phyloP scores from a whole-genome alignment of 2,888 invertebrate genomes.

The Watsonalla binaria region DNA sequence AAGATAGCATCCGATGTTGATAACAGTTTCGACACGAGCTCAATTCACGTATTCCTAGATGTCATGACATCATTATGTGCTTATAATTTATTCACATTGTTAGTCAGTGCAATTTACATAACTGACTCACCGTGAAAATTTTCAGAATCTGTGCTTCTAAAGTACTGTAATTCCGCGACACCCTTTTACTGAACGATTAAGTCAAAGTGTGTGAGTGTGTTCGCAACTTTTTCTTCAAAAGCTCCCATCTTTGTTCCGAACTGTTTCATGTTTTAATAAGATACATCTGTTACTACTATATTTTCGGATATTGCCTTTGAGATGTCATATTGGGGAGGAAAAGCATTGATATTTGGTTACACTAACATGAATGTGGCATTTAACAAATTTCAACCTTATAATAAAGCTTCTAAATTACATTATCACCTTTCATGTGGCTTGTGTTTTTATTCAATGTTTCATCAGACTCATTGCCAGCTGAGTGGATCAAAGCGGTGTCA shows the following conservation, averaged over 20 bases:
- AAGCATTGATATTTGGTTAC: slow-evolving; percentile 43
- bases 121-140: slow-evolving; percentile 56
- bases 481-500: slow-evolving; percentile 13
- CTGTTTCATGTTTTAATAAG: slow-evolving; percentile 41
- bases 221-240: slow-evolving; percentile 37
- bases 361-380: slow-evolving; percentile 17
- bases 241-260: slow-evolving; percentile 34
- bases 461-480: slow-evolving; percentile 18
- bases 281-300: slow-evolving; percentile 56
- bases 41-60: slow-evolving; percentile 29
- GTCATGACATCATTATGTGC: slow-evolving; percentile 53
- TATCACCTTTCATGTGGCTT: background rate
- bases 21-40: slow-evolving; percentile 51
- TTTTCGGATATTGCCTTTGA: slow-evolving; percentile 44
- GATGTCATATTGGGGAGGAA: slow-evolving; percentile 40
- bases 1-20: slow-evolving; percentile 39
- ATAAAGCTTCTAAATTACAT: background rate
- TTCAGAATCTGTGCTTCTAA: slow-evolving; percentile 33
- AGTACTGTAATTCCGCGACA: background rate
- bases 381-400: background rate
- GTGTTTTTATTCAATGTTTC: slow-evolving; percentile 16
- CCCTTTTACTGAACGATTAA: slow-evolving; percentile 11
- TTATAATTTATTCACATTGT: slow-evolving; percentile 36
- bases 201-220: slow-evolving; percentile 23
- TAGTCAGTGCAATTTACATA: slow-evolving; percentile 49